Evolutionary conservation across 2,113 vertebrate species (phyloP), one percentile per base, ranked within the genome.

Genomic region (Dasyurus viverrinus): DNA sequence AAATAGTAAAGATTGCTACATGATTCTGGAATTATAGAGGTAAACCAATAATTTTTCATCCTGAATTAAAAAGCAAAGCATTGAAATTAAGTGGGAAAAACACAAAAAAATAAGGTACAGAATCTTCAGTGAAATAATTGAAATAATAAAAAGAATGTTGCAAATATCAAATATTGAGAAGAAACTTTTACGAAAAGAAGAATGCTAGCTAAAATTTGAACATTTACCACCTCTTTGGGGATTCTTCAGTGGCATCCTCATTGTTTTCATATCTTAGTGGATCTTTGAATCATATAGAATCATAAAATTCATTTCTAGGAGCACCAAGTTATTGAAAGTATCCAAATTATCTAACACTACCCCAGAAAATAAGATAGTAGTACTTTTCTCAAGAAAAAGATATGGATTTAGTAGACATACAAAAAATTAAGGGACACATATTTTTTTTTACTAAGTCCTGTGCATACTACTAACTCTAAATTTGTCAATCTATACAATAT

Each of bases 231-330:
- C 90, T 50, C 22, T 19, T 30, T 1, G 24, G 26, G 91, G 46
- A 23, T 0, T 1, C 0, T 53, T 48, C 2, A 23, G 0, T 3
- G 27, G 19, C 54, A 3, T 30, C 8, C 0, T n/a, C 36, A 46
- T 84, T 54, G 19, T 24, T 57, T 48, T 36, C 8, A 3, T 50
- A 53, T 36, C 10, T 3, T 47, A 30, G 27, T 2, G 53, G 47
- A 11, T 23, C 0, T 19, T 89, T 8, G 57, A 4, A 57, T 89
- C 36, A 42, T 42, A 42, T 84, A 84, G 5, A 6, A 9, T 42
- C n/a, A 84, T 23, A 22, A 7, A 84, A 84, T 84, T 84, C 60
- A n/a, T 76, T n/a, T 84, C 36, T 19, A 84, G 7, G 1, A 84
- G 16, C 16, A 42, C 6, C 36, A 84, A 42, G 68, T 42, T 84